Base-by-base conservation (phyloP, 2,797 vertebrate genomes). In the Pipistrellus kuhlii region DNA sequence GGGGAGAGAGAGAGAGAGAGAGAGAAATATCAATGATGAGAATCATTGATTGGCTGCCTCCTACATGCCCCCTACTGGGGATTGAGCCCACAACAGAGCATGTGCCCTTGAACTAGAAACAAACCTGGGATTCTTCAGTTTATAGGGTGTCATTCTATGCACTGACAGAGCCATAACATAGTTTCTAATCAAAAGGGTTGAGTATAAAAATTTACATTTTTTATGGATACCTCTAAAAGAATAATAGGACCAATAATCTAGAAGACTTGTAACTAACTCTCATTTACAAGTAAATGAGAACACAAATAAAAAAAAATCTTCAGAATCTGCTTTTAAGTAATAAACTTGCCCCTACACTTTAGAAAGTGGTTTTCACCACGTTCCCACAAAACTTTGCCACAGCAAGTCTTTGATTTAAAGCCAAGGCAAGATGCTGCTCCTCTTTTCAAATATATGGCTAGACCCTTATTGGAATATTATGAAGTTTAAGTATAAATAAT, bases 401-500 rank as follows among this genome's bases (percentile, higher is more conserved):
- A 55, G 30, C 32, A 89, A 94, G 13, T 75, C 69, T 95, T 73
- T 94, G 30, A 95, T 93, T 95, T 90, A 95, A 85, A 92, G 78
- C 32, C 69, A 95, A 82, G 57, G 13, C 85, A 93, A 89, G 12
- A 89, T 51, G 46, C 21, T 76, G 12, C 59, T 80, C 3, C 21
- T 93, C 30, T 51, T 91, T 89, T 64, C 64, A 91, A 94, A 96
- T 95, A 88, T 32, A 87, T 71, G 80, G 32, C 78, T 66, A 97
- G 85, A 94, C 27, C 73, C 51, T 85, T 82, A 92, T 81, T 90
- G 93, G 51, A 88, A 94, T 59, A 96, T 91, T 89, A 66, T 94
- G 44, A 96, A 88, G 32, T 96, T 81, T 94, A 82, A 77, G 76
- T 91, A 75, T 91, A 87, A 96, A 96, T 96, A 97, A 95, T 94